Percentiles rank a stretch among this genome's conserved stretches.
Conservation (phyloP, 2,113 vertebrate species). For the Proteles cristata region DNA sequence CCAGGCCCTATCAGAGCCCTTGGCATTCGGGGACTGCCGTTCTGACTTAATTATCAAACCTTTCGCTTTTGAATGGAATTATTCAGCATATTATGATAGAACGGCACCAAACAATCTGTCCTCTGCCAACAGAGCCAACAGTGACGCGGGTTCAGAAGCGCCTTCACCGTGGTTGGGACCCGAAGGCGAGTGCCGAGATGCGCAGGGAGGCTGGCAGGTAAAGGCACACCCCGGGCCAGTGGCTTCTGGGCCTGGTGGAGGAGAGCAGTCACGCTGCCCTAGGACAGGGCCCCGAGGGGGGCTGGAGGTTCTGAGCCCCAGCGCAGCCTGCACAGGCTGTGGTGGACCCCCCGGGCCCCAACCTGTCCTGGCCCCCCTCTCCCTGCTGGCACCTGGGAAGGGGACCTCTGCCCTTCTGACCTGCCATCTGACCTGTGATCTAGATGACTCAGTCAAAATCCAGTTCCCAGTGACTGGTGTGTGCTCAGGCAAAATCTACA, state of each 20-base stretch:
- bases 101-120: background rate
- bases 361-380: background rate
- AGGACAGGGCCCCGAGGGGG: slow-evolving; percentile 45
- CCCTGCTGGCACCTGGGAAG: background rate
- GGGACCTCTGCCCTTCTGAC: slow-evolving; percentile 80
- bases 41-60: background rate
- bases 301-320: background rate
- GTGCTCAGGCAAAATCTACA: slow-evolving; percentile 84
- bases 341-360: background rate
- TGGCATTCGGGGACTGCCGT: background rate
- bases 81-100: background rate
- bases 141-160: background rate
- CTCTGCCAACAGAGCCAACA: background rate
- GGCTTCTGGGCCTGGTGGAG: slow-evolving; percentile 4
- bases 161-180: background rate
- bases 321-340: background rate
- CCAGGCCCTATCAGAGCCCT: background rate
- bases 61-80: background rate
- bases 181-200: slow-evolving; percentile 20
- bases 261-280: slow-evolving; percentile 18
- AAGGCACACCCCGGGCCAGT: background rate
- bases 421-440: slow-evolving; percentile 80
- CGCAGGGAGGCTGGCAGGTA: slow-evolving; percentile 20
- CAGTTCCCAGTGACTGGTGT: slow-evolving; percentile 80
- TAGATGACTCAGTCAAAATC: slow-evolving; percentile 79